These are phyloP conservation scores for Cordilura impudica DNA, from an alignment of 2,888 invertebrate species.

Conservation along the genomic window DNA sequence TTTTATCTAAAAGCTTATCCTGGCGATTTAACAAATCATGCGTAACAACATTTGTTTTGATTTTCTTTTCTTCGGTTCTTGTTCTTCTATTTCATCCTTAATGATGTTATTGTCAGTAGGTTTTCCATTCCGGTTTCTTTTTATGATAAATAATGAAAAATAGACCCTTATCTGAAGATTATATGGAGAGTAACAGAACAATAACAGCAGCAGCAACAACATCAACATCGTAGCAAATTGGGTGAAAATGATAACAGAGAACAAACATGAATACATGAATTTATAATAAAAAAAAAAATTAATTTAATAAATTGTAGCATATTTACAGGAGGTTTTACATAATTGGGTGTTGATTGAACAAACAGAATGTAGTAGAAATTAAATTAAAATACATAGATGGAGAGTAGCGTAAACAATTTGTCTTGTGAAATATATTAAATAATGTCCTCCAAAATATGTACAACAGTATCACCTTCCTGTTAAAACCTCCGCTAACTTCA, in stretches of 20 bases:
- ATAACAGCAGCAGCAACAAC: conserved; percentile 15
- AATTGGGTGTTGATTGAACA: too few relatives aligned
- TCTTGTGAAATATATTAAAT: too few relatives aligned
- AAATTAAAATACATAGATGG: too few relatives aligned
- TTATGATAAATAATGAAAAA: conserved; percentile 37
- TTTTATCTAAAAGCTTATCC: conserved; percentile 51
- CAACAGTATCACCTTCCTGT: too few relatives aligned
- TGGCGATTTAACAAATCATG: conserved; percentile 67
- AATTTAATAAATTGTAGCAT: conserved; percentile 57
- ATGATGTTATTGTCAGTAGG: conserved; percentile 12
- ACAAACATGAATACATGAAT: conserved; percentile 39
- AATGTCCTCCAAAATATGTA: too few relatives aligned
- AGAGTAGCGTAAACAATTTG: too few relatives aligned
- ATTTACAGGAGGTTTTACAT: conserved; percentile 30
- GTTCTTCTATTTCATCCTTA: not conserved
- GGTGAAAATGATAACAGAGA: conserved; percentile 42
- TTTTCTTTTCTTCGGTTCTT: conserved; percentile 59
- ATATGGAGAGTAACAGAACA: not conserved
- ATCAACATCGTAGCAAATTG: conserved; percentile 42
- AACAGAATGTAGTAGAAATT: too few relatives aligned
- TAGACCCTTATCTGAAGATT: conserved; percentile 35
- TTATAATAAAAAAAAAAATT: conserved; percentile 17
- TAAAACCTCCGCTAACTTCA: too few relatives aligned
- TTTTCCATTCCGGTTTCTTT: not conserved
- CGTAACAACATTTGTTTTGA: conserved; percentile 74